Base-by-base conservation (phyloP, 1,140 invertebrate genomes). In the Oedothorax gibbosus region DNA sequence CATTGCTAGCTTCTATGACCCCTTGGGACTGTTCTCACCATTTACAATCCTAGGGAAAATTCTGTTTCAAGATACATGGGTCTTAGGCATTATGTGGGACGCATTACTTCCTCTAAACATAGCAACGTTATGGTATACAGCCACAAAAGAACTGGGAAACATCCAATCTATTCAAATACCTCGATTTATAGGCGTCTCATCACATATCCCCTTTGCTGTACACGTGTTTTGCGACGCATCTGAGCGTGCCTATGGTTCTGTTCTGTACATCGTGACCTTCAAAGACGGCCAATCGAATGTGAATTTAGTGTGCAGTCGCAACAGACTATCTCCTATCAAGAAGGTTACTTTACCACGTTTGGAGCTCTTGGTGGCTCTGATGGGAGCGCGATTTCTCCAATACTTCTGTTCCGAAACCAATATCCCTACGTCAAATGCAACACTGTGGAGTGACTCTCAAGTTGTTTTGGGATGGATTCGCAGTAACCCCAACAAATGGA, bases 401-500 rank as follows among this genome's bases (percentile, higher is more conserved):
- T n/a, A n/a, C n/a, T n/a, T n/a, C n/a, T n/a, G n/a, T n/a, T n/a
- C n/a, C n/a, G n/a, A n/a, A n/a, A n/a, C n/a, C n/a, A n/a, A n/a
- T n/a, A n/a, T n/a, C n/a, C n/a, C n/a, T n/a, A n/a, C n/a, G n/a
- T 79, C 62, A 6, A n/a, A 8, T 15, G 53, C 78, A 21, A 53
- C 49, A 53, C 50, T 82, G 12, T 73, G 78, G 78, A 56, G 51
- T 21, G 85, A 86, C 60, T 86, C 85, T 21, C 56, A 15, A 9
- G 73, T 76, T 12, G 53, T 50, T 14, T 50, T 86, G 12, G 35
- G 60, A 10, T 82, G 85, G 77, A 73, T 86, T 21, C 3, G 21
- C 5, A 7, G 68, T 10, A 20, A 81, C 35, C 71, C 85, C 50
- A 60, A 50, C 50, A 18, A 20, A 2, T 86, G 85, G 85, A 86